Base-by-base conservation (phyloP, 2,113 vertebrate species). In the Danionella cerebrum region DNA sequence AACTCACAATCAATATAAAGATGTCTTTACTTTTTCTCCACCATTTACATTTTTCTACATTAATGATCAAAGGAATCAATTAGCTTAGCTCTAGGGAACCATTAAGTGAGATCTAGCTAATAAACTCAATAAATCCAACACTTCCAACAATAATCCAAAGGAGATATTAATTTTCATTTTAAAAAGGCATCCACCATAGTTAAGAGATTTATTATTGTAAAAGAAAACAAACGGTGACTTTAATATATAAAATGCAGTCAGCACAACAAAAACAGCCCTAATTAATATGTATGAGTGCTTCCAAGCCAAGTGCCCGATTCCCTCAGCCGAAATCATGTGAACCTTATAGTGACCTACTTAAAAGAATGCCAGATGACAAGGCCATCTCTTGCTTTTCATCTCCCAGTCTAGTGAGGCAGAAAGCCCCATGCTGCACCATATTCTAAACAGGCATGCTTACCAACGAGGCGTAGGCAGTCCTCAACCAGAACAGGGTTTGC, bases 261-360 rank as follows among this genome's bases (percentile, higher is more conserved):
- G 36, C 65, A 29, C 60, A 64, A 62, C 39, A 72, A 71, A 68
- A 71, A 39, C 73, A 60, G 65, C 41, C 9, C 55, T 62, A 41
- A 82, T 84, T 73, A 84, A 88, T 87, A 87, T 87, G 81, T 77
- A 88, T 86, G 59, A 14, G 59, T 5, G 67, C 67, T 84, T 79
- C 76, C 53, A 53, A 70, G 80, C 79, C 76, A 76, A 55, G 53
- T 76, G 79, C 69, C 25, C 48, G 70, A 79, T 75, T 80, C 64
- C 73, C 79, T 81, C 12, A 72, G 74, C 78, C 83, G 78, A 82
- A 79, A 82, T 85, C 79, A 84, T 81, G 73, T 70, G 76, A 84
- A 82, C 82, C 80, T 80, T 78, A 76, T 76, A 74, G 77, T 84
- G 86, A 86, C 86, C 86, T 82, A 88, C 79, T 85, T 87, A 84